Percentiles rank a stretch among this genome's conserved stretches.
Conservation (phyloP, 1,140 invertebrate species). For the Orius insidiosus region DNA sequence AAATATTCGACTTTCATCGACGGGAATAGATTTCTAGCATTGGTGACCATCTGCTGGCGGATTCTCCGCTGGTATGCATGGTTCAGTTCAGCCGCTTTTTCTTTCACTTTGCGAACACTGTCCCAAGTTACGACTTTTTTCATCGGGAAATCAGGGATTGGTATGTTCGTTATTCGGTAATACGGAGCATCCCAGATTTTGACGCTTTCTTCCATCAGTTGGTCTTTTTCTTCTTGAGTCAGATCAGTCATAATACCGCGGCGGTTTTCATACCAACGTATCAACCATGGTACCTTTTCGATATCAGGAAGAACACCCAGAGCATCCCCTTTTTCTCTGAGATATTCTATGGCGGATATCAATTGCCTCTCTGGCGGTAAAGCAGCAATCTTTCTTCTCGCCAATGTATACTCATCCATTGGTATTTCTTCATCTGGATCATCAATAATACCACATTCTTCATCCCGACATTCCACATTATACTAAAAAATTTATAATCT, state of each 20-base stretch:
- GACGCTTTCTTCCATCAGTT: conserved; percentile 4
- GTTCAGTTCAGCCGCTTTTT: too few species aligned
- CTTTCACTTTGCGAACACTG: too few species aligned
- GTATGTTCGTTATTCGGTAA: not conserved
- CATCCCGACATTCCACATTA: conserved; percentile 11
- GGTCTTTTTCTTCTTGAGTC: not conserved
- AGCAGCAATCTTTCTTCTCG: conserved; percentile 7
- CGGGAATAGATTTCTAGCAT: conserved; percentile 13
- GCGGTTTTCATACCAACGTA: conserved; percentile 10
- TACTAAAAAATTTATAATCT: not conserved
- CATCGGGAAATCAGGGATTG: too few species aligned
- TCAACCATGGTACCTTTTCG: conserved; percentile 7
- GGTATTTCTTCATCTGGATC: conserved; percentile 8
- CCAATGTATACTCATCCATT: conserved; percentile 13
- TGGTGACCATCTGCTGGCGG: conserved; percentile 12
- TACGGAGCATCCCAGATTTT: not conserved
- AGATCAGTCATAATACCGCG: not conserved
- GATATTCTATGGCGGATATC: conserved; percentile 9
- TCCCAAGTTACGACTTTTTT: too few species aligned
- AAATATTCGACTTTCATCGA: conserved; percentile 12
- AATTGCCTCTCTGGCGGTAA: conserved; percentile 2
- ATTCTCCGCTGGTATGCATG: conserved; percentile 2
- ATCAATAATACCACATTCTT: conserved; percentile 5
- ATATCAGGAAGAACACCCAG: conserved; percentile 12
- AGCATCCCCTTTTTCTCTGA: conserved; percentile 13